A percentile compares a stretch with the other conserved stretches of the same genome.
phyloP scores from a whole-genome alignment of 2,797 vertebrate species.

The Delichon dasypus region DNA sequence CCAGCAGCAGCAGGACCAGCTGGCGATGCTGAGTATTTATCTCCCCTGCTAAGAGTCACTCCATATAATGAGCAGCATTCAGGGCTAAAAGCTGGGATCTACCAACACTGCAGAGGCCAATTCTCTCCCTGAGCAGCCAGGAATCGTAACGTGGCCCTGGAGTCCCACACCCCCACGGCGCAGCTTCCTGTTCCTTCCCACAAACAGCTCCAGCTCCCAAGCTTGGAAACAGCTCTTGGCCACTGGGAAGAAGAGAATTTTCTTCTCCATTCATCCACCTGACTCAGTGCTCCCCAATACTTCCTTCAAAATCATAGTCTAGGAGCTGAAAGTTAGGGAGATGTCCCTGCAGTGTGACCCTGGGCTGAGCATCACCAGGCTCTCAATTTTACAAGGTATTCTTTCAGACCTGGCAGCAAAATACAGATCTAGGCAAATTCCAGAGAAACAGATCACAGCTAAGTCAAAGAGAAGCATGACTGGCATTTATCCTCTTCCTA shows the following conservation, averaged over 20 bases:
- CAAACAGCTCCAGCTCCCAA: not conserved
- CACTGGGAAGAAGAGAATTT: not conserved
- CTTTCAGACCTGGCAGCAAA: not conserved
- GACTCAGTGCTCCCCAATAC: not conserved
- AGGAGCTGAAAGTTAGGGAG: not conserved
- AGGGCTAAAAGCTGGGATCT: not conserved
- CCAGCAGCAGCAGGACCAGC: not conserved
- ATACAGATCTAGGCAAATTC: not conserved
- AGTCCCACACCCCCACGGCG: not conserved
- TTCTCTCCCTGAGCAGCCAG: not conserved
- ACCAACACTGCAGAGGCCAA: not conserved
- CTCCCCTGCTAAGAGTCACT: not conserved
- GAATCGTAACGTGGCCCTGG: not conserved
- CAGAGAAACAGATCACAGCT: not conserved
- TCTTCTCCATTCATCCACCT: not conserved
- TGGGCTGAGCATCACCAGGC: not conserved
- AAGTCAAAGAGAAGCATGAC: not conserved
- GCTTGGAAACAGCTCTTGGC: conserved; percentile 9
- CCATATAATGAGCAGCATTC: not conserved
- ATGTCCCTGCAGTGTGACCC: not conserved
- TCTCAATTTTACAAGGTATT: not conserved
- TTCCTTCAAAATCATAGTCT: not conserved
- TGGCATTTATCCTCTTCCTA: not conserved
- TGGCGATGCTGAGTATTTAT: not conserved
- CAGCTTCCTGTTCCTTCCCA: not conserved